phyloP scores from a whole-genome alignment of 2,113 vertebrate species.

The Centrocercus urophasianus region DNA sequence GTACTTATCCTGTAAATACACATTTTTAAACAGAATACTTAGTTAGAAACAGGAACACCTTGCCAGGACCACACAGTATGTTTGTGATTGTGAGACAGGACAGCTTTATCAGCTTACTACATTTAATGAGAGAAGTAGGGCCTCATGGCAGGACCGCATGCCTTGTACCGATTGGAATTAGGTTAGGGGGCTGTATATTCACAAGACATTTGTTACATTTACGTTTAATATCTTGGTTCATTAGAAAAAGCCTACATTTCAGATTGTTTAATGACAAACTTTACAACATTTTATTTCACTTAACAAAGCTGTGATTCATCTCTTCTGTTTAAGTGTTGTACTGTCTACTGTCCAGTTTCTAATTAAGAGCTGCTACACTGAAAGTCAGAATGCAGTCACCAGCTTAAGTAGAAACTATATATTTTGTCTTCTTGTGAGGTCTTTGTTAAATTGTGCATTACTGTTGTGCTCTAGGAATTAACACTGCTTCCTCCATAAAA shows the following conservation, averaged over 20 bases:
- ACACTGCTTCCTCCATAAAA: background rate
- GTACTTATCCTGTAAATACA: background rate
- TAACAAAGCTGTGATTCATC: background rate
- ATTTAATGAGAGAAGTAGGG: background rate
- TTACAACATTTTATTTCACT: background rate
- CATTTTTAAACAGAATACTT: background rate
- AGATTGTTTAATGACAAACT: background rate
- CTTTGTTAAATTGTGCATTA: background rate
- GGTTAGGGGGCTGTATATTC: background rate
- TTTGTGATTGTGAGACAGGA: background rate
- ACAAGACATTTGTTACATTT: background rate
- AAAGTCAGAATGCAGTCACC: background rate
- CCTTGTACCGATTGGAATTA: background rate
- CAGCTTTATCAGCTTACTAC: background rate
- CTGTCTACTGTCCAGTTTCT: background rate
- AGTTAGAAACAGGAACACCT: background rate
- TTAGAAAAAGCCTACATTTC: background rate
- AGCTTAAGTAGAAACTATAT: background rate
- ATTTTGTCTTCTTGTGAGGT: background rate
- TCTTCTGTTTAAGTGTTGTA: background rate
- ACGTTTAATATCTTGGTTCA: background rate
- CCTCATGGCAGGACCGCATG: background rate
- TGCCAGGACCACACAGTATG: background rate
- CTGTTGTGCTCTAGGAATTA: background rate
- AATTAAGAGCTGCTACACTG: background rate